Base-by-base conservation (phyloP, 2,113 vertebrate genomes). In the Grammomys dolichurus region DNA sequence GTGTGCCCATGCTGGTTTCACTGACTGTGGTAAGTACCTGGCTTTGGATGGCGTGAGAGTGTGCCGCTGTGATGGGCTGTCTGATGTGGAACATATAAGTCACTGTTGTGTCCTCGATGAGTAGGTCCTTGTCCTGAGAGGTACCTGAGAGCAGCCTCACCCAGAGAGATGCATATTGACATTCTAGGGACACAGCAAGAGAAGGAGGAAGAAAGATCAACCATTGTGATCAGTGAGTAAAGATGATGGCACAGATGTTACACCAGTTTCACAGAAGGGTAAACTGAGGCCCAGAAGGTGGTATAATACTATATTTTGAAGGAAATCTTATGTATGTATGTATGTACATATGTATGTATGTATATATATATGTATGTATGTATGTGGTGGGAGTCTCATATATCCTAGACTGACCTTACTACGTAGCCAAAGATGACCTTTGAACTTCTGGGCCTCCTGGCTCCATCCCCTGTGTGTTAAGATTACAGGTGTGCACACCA, bases 241-340 rank as follows among this genome's bases (percentile, higher is more conserved):
- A 73, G 69, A 60, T 67, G 67, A 77, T 31, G 65, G 73, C 14
- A 5, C 33, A 4, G 6, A 14, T 36, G 0, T 77, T 36, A 80
- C 58, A 90, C 14, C 77, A 51, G 77, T 95, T 93, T 86, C 73
- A 90, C 22, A 60, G 51, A 81, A 90, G 43, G 54, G 36, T 10
- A 97, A 75, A 93, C 36, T 46, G 75, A 94, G 69, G 54, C 91
- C 87, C 40, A 63, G 87, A 43, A 65, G 28, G 31, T 12, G 46
- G 56, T 58, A 7, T 81, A 80, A 40, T 65, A 40, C 65, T 82
- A 81, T 72, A 51, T 28, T 86, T 48, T 86, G 60, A 17, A 86
- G n/a, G 80, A 84, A 84, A 60, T 43, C 22, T 84, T 36, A 48
- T 75, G 10, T 9, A 36, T 76, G 51, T 51, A 51, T 51, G 51